phyloP scores from a whole-genome alignment of 2,888 invertebrate genomes.

The Palloptera scutellata region DNA sequence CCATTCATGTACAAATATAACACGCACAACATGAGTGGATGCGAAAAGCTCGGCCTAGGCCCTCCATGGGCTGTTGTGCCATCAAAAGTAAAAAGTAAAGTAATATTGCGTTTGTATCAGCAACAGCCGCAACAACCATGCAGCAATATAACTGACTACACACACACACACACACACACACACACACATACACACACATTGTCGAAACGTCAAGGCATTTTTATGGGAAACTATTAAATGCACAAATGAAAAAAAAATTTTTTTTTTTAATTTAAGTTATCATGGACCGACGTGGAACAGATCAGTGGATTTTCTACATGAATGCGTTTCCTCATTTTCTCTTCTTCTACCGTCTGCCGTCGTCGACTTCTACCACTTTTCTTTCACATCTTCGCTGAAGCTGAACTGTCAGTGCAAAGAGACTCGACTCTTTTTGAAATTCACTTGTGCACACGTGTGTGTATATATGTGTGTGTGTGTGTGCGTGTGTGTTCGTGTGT shows the following conservation, averaged over 20 bases:
- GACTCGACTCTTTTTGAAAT: background rate
- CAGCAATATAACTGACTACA: conserved; percentile 7
- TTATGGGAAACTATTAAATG: conserved; percentile 44
- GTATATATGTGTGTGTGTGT: conserved; percentile 13
- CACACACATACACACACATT: conserved; percentile 11
- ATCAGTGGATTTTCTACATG: conserved; percentile 62
- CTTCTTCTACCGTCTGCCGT: conserved; percentile 1
- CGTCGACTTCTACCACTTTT: background rate
- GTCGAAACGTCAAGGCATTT: conserved; percentile 25
- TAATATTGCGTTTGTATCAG: too few species aligned
- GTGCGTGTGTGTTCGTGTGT: conserved; percentile 12
- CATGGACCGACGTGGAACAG: conserved; percentile 55
- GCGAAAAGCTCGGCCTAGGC: too few species aligned
- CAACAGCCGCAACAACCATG: conserved; percentile 19
- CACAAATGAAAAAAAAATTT: conserved; percentile 45
- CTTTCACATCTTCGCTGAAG: conserved; percentile 4
- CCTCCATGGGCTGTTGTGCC: too few species aligned
- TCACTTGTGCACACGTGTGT: background rate
- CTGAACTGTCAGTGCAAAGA: too few species aligned
- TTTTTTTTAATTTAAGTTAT: conserved; percentile 29
- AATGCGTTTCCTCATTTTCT: conserved; percentile 47
- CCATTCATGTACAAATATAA: too few species aligned
- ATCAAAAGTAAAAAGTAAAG: too few species aligned
- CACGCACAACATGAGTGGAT: too few species aligned
- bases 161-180: background rate